Percentiles rank a stretch among this genome's conserved stretches.
Conservation (phyloP, 2,797 vertebrate species). For the Ctenopoma kingsleyae region DNA sequence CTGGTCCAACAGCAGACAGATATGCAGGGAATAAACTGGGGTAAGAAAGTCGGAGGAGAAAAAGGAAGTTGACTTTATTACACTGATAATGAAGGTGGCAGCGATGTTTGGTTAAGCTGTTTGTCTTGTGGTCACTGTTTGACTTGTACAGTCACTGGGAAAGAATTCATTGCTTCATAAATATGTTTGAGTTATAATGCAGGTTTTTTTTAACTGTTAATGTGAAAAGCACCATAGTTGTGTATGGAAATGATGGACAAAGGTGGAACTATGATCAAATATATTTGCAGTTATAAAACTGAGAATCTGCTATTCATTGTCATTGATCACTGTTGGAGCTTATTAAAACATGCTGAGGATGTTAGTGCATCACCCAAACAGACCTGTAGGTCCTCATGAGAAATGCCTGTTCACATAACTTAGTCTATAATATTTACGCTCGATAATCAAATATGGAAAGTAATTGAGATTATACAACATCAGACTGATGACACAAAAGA, state of each 20-base stretch:
- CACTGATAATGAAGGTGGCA: background rate
- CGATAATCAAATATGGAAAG: background rate
- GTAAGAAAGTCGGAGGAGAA: conserved; percentile 58
- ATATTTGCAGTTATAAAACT: background rate
- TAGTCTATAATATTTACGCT: background rate
- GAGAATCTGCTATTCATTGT: background rate
- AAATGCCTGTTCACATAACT: conserved; percentile 5
- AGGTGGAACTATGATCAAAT: too few species aligned
- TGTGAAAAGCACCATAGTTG: too few species aligned
- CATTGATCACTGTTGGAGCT: background rate
- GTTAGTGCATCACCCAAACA: conserved; percentile 20
- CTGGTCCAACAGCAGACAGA: conserved; percentile 45
- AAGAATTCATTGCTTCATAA: background rate
- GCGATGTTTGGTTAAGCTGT: background rate
- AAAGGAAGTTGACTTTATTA: conserved; percentile 37
- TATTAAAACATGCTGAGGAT: conserved; percentile 12
- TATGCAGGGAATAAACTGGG: conserved; percentile 64
- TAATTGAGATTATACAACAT: background rate
- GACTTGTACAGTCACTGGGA: background rate
- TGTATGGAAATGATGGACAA: too few species aligned
- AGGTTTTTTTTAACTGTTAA: conserved; percentile 1
- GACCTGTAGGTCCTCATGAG: conserved; percentile 8
- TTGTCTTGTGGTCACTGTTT: background rate
- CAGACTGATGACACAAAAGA: background rate
- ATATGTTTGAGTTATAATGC: background rate